Evolutionary conservation across 2,888 invertebrate species (phyloP).

Genomic region (Neria commutata): DNA sequence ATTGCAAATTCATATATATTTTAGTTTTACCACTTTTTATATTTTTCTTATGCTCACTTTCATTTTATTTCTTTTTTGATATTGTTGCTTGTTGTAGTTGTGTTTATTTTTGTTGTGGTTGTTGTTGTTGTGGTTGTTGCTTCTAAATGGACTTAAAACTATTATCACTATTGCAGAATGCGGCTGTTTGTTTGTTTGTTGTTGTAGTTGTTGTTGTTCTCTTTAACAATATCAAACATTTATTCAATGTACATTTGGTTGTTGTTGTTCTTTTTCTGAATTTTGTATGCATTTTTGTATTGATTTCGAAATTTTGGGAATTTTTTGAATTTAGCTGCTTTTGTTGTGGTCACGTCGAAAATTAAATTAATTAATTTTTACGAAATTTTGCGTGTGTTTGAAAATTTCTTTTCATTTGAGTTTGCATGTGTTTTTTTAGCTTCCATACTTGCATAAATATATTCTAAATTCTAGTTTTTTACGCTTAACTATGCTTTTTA

Average conservation of each 20-base stretch:
- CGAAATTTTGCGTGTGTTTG: conserved; percentile 27
- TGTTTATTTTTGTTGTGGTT: conserved; percentile 31
- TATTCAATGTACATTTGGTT: conserved; percentile 35
- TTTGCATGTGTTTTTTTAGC: conserved; percentile 25
- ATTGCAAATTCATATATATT: conserved; percentile 37
- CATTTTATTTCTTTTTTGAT: conserved; percentile 27
- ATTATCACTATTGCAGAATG: conserved; percentile 63
- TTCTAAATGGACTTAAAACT: conserved; percentile 54
- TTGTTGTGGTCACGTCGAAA: conserved; percentile 37
- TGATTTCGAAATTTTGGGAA: conserved; percentile 47
- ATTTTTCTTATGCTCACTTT: conserved; percentile 12
- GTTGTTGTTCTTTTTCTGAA: conserved; percentile 28
- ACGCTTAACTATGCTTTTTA: too few relatives aligned
- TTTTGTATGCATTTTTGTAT: conserved; percentile 31
- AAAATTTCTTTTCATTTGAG: conserved; percentile 21
- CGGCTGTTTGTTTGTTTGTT: conserved; percentile 39
- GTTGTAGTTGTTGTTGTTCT: conserved; percentile 19
- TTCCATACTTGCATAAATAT: conserved; percentile 22
- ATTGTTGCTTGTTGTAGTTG: conserved; percentile 21
- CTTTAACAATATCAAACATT: conserved; percentile 5
- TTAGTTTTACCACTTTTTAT: conserved; percentile 29
- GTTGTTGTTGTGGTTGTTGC: conserved; percentile 31
- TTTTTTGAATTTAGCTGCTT: conserved; percentile 28
- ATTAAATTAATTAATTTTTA: conserved; percentile 29
- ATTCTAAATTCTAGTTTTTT: conserved; percentile 9